phyloP scores from a whole-genome alignment of 2,113 vertebrate genomes.

The Chunga burmeisteri region DNA sequence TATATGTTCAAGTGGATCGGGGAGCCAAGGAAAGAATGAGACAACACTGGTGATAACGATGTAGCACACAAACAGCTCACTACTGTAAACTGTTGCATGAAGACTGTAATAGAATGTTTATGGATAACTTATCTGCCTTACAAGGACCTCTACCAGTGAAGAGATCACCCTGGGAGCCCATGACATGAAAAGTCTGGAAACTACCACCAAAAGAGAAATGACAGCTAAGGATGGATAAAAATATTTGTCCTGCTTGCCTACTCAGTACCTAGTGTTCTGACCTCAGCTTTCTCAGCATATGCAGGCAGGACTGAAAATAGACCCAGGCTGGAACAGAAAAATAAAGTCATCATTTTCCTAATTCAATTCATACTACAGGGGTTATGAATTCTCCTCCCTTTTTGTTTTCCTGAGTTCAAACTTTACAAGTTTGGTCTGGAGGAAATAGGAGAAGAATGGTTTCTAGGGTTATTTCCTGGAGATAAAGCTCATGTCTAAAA shows the following conservation, averaged over 20 bases:
- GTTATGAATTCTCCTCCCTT: slow-evolving; percentile 7
- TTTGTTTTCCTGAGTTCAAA: slow-evolving; percentile 15
- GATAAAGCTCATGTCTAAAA: neutral
- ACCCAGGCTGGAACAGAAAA: neutral
- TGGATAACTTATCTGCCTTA: neutral
- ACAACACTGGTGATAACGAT: neutral
- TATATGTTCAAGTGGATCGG: neutral
- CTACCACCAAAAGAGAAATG: neutral
- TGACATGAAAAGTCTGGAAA: neutral
- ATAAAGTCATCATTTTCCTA: neutral
- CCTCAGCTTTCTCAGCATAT: neutral
- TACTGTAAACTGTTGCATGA: neutral
- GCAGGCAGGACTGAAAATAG: neutral
- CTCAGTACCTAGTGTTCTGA: neutral
- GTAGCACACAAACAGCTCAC: neutral
- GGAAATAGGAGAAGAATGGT: slow-evolving; percentile 53
- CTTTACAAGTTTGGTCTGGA: neutral
- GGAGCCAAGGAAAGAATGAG: neutral
- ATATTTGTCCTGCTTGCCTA: neutral
- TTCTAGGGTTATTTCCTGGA: slow-evolving; percentile 39
- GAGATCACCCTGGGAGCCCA: neutral
- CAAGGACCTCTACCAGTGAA: neutral
- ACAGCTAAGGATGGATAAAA: neutral
- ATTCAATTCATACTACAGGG: neutral
- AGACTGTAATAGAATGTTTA: neutral